phyloP scores from a whole-genome alignment of 2,797 vertebrate genomes.

The Falco peregrinus region DNA sequence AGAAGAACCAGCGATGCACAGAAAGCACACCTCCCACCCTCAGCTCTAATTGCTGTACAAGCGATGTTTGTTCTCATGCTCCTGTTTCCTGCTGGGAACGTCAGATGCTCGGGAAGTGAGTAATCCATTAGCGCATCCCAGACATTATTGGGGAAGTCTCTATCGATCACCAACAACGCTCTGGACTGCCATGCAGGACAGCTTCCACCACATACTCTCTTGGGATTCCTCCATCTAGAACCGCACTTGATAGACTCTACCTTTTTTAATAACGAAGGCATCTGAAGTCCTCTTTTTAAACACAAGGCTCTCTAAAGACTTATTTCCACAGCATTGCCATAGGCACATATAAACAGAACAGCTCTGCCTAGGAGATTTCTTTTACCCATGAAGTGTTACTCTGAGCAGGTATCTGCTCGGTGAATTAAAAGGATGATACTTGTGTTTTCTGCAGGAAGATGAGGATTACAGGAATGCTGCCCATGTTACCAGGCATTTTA shows the following conservation, averaged over 20 bases:
- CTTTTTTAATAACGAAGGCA: not conserved
- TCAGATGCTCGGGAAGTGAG: not conserved
- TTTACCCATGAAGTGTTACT: fast-evolving
- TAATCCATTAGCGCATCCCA: not conserved
- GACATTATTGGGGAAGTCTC: not conserved
- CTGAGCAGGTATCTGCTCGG: fast-evolving
- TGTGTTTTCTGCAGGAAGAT: not conserved
- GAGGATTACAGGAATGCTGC: not conserved
- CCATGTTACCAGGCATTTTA: fast-evolving
- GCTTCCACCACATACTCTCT: not conserved
- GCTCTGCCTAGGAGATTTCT: not conserved
- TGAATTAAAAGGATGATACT: fast-evolving
- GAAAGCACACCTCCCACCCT: not conserved
- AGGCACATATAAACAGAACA: not conserved
- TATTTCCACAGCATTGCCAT: not conserved
- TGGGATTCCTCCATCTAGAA: not conserved
- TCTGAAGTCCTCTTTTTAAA: not conserved
- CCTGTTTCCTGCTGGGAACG: not conserved
- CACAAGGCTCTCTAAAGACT: not conserved
- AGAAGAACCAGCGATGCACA: not conserved
- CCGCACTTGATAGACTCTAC: fast-evolving
- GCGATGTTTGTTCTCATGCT: not conserved
- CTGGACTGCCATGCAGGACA: not conserved
- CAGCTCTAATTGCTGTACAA: not conserved
- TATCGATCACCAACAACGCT: fast-evolving